A percentile compares a stretch with the other conserved stretches of the same genome.
These are phyloP conservation scores for Dascyllus trimaculatus DNA, from an alignment of 2,113 vertebrate genomes.

Conservation along the genomic window DNA sequence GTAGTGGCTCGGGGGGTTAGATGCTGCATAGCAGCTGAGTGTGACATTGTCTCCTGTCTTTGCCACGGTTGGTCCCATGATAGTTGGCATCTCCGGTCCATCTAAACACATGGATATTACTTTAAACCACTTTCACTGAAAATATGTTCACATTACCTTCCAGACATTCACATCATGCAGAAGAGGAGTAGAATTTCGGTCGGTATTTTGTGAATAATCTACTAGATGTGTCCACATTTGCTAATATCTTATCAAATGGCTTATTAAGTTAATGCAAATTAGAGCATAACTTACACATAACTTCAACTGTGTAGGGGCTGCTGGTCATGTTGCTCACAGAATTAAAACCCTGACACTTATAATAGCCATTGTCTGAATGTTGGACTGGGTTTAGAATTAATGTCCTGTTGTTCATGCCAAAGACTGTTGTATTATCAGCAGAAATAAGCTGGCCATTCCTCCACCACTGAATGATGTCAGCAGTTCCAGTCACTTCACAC, in stretches of 20 bases:
- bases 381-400: constrained; percentile 50
- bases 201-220: no score
- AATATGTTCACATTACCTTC: neutral
- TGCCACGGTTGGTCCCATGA: constrained; percentile 38
- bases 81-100: constrained; percentile 60
- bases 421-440: constrained; percentile 15
- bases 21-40: constrained; percentile 61
- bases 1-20: constrained; percentile 62
- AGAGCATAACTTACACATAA: constrained; percentile 73
- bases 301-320: constrained; percentile 23
- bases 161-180: fast-evolving
- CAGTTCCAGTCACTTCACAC: constrained; percentile 63
- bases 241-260: no score
- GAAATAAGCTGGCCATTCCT: constrained; percentile 32
- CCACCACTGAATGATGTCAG: constrained; percentile 67
- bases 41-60: constrained; percentile 27
- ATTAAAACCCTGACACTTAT: constrained; percentile 70
- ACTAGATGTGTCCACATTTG: neutral
- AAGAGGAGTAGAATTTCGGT: neutral
- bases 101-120: constrained; percentile 48
- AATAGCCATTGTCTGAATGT: constrained; percentile 62
- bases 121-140: neutral
- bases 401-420: constrained; percentile 49
- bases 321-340: constrained; percentile 72
- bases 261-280: neutral